Base-by-base conservation (phyloP, 2,888 invertebrate species). In the Noctua comes region DNA sequence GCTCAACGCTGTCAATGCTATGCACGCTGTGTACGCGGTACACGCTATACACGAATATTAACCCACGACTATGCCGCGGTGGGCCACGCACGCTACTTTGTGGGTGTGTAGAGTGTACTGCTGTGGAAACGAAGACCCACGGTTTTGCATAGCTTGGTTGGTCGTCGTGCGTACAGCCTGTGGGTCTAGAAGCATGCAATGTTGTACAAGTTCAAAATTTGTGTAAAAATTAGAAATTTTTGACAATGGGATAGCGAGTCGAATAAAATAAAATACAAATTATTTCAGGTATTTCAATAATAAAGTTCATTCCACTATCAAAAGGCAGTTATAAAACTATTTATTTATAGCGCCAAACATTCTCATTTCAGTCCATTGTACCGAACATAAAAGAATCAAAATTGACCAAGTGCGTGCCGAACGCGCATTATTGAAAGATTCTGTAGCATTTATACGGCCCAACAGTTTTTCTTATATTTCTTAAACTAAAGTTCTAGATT, bases 361-460 rank as follows among this genome's bases (percentile, higher is more conserved):
- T 86, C 78, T 79, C 66, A 80, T 86, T 86, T 76, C 16, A 69
- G 62, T 76, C 79, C 78, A 82, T 87, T 87, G 79, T 88, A 70
- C 59, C n/a, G 21, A 72, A 73, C 46, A 88, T 74, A 80, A 88
- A 80, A 46, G 66, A 84, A 82, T 79, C 68, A 79, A 82, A 82
- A 85, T 86, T 81, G 72, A 83, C 78, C 83, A 81, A 80, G 79
- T 87, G 85, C 87, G 88, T 88, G 85, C 68, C 51, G 51, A 77
- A 72, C 79, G 73, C 75, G 75, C 81, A 79, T 88, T 85, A 88
- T 87, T 79, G 72, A 77, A 85, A 71, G 73, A 80, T 78, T 79
- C 68, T 80, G 80, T 72, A 68, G 73, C 68, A 48, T 66, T 71
- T 75, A 79, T 43, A 79, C 68, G 69, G 46, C 74, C 46, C 72